Conservation (phyloP, 2,888 invertebrate genomes). For the Pristionchus exspectatus region DNA sequence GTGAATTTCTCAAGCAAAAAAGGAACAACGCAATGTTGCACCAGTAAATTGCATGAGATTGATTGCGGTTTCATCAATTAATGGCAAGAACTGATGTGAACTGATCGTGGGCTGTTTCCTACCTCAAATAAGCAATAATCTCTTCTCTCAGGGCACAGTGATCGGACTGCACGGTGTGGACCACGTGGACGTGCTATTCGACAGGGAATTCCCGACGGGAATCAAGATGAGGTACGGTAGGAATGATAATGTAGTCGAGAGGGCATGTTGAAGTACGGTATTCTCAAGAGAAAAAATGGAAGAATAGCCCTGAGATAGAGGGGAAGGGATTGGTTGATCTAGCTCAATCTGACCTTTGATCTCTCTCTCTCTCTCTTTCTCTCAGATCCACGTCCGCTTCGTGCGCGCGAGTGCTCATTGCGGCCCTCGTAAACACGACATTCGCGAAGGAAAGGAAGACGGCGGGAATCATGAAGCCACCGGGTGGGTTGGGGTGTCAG, state of each 20-base stretch:
- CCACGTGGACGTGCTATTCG: constrained; percentile 88
- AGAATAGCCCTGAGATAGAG: no score
- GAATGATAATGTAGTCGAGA: no score
- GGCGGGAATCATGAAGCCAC: constrained; percentile 3
- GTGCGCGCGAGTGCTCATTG: constrained; percentile 60
- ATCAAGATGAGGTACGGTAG: constrained; percentile 80
- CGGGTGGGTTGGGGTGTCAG: not conserved
- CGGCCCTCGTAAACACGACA: constrained; percentile 64
- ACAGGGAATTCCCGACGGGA: constrained; percentile 86
- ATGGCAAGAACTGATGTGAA: not conserved
- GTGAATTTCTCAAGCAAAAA: no score
- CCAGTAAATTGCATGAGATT: no score
- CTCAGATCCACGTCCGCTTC: constrained; percentile 47
- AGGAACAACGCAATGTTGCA: no score
- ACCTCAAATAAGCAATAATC: not conserved
- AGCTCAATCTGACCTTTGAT: constrained; percentile 20
- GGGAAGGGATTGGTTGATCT: no score
- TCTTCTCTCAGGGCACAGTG: constrained; percentile 86
- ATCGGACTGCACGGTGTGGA: constrained; percentile 80
- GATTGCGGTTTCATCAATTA: no score
- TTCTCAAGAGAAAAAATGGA: no score
- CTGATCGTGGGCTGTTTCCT: not conserved
- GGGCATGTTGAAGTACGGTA: no score
- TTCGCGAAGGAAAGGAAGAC: constrained; percentile 61
- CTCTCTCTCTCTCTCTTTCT: constrained; percentile 13